These are phyloP conservation scores for Tonatia bakeri DNA, from an alignment of 2,113 vertebrate genomes.

Conservation along the genomic window DNA sequence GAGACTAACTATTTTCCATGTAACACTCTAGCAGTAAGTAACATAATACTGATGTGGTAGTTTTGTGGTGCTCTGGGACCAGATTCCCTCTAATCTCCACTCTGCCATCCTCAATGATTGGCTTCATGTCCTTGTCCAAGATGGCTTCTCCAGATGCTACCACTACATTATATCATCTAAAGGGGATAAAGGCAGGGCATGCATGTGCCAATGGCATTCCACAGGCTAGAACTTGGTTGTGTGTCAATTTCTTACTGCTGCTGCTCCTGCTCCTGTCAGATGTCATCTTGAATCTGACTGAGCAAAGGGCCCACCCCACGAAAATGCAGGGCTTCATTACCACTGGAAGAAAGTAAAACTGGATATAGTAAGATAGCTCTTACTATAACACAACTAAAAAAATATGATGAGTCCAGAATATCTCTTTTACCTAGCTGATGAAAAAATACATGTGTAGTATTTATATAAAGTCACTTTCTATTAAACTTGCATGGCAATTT, in stretches of 20 bases:
- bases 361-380: background rate
- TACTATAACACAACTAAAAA: background rate
- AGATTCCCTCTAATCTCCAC: background rate
- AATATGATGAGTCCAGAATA: background rate
- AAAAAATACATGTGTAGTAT: background rate
- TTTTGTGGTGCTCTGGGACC: background rate
- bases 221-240: background rate
- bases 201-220: fast-evolving
- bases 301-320: too few relatives aligned
- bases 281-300: background rate
- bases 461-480: background rate
- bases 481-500: background rate
- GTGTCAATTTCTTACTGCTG: background rate
- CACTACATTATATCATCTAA: too few relatives aligned
- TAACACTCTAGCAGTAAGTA: background rate
- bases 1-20: background rate
- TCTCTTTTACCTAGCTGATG: background rate
- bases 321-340: background rate
- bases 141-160: background rate
- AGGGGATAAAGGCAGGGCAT: background rate
- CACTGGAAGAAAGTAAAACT: background rate
- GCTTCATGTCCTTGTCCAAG: background rate
- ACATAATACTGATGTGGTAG: background rate
- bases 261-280: background rate
- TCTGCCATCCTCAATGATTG: background rate